Evolutionary conservation across 2,888 invertebrate species (phyloP), one percentile per base, ranked within the genome.

Genomic region (Cryptus armator): DNA sequence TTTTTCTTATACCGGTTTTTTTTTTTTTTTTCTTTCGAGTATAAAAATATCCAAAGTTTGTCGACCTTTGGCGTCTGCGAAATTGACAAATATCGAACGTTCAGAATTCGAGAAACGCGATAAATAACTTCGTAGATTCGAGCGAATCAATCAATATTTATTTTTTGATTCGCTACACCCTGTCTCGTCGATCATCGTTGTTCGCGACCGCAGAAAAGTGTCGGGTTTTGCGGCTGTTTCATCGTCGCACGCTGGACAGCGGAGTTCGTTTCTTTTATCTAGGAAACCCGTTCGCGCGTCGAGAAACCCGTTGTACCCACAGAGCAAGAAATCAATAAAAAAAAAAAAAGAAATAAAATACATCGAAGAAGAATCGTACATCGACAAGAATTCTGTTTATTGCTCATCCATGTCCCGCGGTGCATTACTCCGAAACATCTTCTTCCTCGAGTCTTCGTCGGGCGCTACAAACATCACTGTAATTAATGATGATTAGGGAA

Each of bases 151-250:
- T 51, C 14, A 76, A 67, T 53, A 19, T 24, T 66, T 53, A 24
- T 24, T 76, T 66, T 53, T 76, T 19, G 2, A 53, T 76, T 76
- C 37, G 51, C 16, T 4, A 14, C 24, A 24, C 16, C 37, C 44
- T 24, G 14, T 51, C 68, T 56, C 70, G 62, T 56, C 59, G 7
- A 67, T 37, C 72, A 75, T 82, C 64, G 86, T 46, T 81, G 16
- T 32, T 83, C 64, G 29, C 72, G 66, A 72, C 71, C 44, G 82
- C 70, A 48, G n/a, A 44, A n/a, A 37, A 56, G 86, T 87, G 66
- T 86, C 87, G 74, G 78, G 80, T 88, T 87, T 71, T 80, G 86
- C 81, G 88, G 86, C 84, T 79, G 10, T 24, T 64, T 66, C 78
- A 75, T 77, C 64, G 53, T 68, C 80, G 62, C 56, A 71, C 68